Percentiles rank a stretch among this genome's conserved stretches.
phyloP scores from a whole-genome alignment of 64 coral and sea anemone genomes.

The Orbicella faveolata region DNA sequence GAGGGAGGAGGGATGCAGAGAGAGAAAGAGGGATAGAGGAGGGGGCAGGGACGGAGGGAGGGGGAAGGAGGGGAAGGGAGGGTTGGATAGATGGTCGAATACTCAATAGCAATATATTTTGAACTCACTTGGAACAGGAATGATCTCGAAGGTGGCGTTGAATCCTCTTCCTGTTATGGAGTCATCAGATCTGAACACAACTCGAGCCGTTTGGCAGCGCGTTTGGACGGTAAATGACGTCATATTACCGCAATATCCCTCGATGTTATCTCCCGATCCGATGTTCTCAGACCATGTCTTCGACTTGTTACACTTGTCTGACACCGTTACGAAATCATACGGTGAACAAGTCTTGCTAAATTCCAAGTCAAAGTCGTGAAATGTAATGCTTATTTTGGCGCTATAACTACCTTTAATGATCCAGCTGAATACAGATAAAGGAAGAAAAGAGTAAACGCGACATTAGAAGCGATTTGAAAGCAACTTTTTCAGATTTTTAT shows the following conservation, averaged over 20 bases:
- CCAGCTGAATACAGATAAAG: slow-evolving; percentile 11
- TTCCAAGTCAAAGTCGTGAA: slow-evolving; percentile 87
- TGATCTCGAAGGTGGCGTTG: slow-evolving; percentile 65
- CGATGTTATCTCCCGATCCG: not conserved
- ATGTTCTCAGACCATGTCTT: slow-evolving; percentile 13
- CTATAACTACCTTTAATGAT: not conserved
- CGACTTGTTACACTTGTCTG: slow-evolving; percentile 48
- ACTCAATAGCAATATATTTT: not conserved
- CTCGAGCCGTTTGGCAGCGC: slow-evolving; percentile 41
- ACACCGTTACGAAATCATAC: slow-evolving; percentile 68
- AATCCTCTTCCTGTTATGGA: slow-evolving; percentile 64
- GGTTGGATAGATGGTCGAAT: no score
- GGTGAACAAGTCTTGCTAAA: slow-evolving; percentile 69
- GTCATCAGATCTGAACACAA: slow-evolving; percentile 71
- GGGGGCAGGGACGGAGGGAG: not conserved
- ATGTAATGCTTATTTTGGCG: slow-evolving; percentile 39
- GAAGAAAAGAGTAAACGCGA: not conserved
- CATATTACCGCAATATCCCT: slow-evolving; percentile 58
- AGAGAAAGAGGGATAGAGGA: no score
- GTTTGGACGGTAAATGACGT: slow-evolving; percentile 68
- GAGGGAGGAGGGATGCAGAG: not conserved
- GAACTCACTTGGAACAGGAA: slow-evolving; percentile 43
- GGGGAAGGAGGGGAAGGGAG: not conserved
- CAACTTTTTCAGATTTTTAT: no score
- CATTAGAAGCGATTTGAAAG: not conserved